These are phyloP conservation scores for Elysia crispata DNA, from an alignment of 2,888 invertebrate genomes.

Conservation along the genomic window DNA sequence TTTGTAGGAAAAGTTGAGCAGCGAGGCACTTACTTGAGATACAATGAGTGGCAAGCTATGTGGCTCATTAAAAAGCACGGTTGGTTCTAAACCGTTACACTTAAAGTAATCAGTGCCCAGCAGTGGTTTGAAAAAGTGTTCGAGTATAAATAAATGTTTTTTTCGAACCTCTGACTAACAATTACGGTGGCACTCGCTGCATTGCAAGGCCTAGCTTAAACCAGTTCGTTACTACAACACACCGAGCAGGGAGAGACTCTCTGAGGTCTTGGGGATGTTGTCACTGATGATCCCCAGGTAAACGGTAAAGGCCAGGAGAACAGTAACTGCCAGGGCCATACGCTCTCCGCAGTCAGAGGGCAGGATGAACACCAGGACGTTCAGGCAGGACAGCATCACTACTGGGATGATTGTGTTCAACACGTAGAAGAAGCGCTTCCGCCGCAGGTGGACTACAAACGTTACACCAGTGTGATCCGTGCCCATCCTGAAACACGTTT, in stretches of 20 bases:
- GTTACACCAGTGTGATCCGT: slow-evolving; percentile 60
- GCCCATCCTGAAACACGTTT: slow-evolving; percentile 46
- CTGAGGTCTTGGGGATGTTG: slow-evolving; percentile 64
- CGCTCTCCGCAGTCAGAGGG: slow-evolving; percentile 63
- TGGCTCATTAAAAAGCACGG: too few relatives aligned
- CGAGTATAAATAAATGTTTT: too few relatives aligned
- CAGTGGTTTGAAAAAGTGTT: too few relatives aligned
- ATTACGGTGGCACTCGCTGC: too few relatives aligned
- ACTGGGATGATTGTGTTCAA: slow-evolving; percentile 64
- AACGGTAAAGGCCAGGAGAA: slow-evolving; percentile 63
- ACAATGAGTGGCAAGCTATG: too few relatives aligned
- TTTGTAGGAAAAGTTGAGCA: too few relatives aligned
- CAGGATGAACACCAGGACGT: slow-evolving; percentile 62
- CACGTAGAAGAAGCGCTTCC: slow-evolving; percentile 62
- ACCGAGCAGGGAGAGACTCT: slow-evolving; percentile 63
- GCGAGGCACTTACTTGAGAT: too few relatives aligned
- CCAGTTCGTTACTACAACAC: too few relatives aligned
- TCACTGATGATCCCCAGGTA: slow-evolving; percentile 64
- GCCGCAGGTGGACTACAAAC: slow-evolving; percentile 56
- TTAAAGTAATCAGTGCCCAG: too few relatives aligned
- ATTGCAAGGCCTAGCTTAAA: too few relatives aligned
- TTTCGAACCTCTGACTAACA: too few relatives aligned
- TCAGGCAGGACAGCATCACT: slow-evolving; percentile 61
- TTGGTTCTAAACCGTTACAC: too few relatives aligned
- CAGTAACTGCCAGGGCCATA: slow-evolving; percentile 64